Conservation (phyloP, 2,797 vertebrate genomes). For the Oreonectes daqikongensis region DNA sequence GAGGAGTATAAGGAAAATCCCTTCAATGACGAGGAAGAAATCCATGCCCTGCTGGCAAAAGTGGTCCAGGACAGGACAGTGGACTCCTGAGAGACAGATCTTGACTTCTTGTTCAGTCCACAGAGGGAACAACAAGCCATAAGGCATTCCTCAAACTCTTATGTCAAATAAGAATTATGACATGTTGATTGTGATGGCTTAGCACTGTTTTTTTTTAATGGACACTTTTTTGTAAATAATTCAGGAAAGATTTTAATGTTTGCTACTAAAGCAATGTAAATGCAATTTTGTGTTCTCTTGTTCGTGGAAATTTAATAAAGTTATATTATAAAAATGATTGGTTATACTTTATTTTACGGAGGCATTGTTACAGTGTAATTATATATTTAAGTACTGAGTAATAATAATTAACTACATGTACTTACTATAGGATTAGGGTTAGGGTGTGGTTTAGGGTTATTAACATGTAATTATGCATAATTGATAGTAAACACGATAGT, state of each 20-base stretch:
- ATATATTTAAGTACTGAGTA: no score
- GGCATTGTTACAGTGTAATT: no score
- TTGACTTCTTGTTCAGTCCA: background rate
- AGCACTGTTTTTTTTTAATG: slow-evolving; percentile 35
- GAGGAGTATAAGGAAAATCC: slow-evolving; percentile 86
- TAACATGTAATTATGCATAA: no score
- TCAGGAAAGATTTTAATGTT: slow-evolving; percentile 10
- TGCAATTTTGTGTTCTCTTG: slow-evolving; percentile 2
- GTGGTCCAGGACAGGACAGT: slow-evolving; percentile 10
- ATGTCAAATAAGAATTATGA: background rate
- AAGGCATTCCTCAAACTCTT: slow-evolving; percentile 14
- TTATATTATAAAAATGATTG: slow-evolving; percentile 18
- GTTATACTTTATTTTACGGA: no score
- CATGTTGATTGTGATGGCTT: background rate
- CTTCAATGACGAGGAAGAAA: slow-evolving; percentile 85
- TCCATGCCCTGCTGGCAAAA: slow-evolving; percentile 81
- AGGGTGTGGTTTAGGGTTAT: no score
- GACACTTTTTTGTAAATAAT: slow-evolving; percentile 45
- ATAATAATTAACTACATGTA: no score
- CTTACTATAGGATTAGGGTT: no score
- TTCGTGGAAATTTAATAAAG: background rate
- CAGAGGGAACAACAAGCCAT: background rate
- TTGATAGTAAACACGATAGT: no score
- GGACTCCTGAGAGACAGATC: slow-evolving; percentile 45
- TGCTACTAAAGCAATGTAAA: slow-evolving; percentile 8